Evolutionary conservation across 2,113 vertebrate species (phyloP), one percentile per base, ranked within the genome.

Genomic region (Takifugu flavidus): DNA sequence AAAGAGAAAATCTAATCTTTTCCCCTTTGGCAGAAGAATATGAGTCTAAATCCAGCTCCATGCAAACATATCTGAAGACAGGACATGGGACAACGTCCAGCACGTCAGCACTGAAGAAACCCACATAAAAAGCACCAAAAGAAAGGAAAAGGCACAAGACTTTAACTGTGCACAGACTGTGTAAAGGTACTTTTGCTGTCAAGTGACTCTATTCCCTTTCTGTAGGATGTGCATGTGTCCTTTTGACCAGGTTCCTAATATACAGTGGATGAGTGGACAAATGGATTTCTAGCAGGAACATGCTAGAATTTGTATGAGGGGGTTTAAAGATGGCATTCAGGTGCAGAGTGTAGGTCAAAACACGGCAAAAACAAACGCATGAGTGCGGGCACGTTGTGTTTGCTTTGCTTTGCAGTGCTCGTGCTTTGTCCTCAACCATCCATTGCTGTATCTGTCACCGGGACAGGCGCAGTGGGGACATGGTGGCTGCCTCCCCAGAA

Each of bases 391-490:
- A 25, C 20, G 53, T 67, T 43, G 7, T 28, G 49, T 54, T 60
- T 25, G 44, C 12, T 54, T 60, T 25, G 44, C 12, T 54, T 43
- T 44, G 56, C 25, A 1, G 2, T 45, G 20, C 64, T 62, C 53
- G 49, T 74, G 46, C 11, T 71, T 29, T 56, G 44, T 65, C 42
- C 67, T 74, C 47, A 86, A 84, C 79, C 72, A 53, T 78, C 74
- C 44, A 59, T 60, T 26, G 72, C 64, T 44, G 78, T 20, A 25
- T 73, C 64, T 43, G 67, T 72, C 26, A 46, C 57, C 25, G 34
- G 5, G 31, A 49, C 68, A 28, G 28, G n/a, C 5, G 25, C 34
- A 42, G 12, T 2, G 4, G 53, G 29, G 51, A 74, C 47, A 20
- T 56, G 65, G 25, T 69, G 67, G 25, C 47, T 34, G 14, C 44